phyloP scores from a whole-genome alignment of 2,797 vertebrate species.

The Agapornis canus region DNA sequence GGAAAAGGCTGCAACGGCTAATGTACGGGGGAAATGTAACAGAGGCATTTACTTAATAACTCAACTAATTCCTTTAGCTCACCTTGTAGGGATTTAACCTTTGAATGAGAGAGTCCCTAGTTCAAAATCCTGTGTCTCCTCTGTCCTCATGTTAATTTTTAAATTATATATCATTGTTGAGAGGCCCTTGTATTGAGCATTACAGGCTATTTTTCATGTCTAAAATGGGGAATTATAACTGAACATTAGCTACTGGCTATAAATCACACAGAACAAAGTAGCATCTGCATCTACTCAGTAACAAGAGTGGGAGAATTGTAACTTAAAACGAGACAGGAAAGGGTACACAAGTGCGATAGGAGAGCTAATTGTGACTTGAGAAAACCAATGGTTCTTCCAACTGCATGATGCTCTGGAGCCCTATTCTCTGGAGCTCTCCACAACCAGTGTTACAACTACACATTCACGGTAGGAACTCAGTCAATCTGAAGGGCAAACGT shows the following conservation, averaged over 20 bases:
- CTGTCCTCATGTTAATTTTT: slow-evolving; percentile 77
- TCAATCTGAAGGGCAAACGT: fast-evolving
- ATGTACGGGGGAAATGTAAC: slow-evolving; percentile 45
- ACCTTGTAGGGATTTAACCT: slow-evolving; percentile 75
- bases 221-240: slow-evolving; percentile 73
- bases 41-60: slow-evolving; percentile 69
- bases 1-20: slow-evolving; percentile 50
- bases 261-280: slow-evolving; percentile 43
- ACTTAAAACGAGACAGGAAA: background rate
- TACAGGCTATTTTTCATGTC: slow-evolving; percentile 70
- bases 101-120: slow-evolving; percentile 65
- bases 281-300: slow-evolving; percentile 22
- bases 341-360: background rate
- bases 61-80: slow-evolving; percentile 65
- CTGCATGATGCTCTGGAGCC: background rate
- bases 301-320: slow-evolving; percentile 19
- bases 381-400: background rate
- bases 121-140: slow-evolving; percentile 70
- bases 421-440: background rate
- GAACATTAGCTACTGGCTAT: slow-evolving; percentile 58
- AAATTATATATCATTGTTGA: slow-evolving; percentile 78
- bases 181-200: slow-evolving; percentile 67
- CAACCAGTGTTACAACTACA: background rate
- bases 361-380: background rate
- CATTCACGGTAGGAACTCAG: background rate